Base-by-base conservation (phyloP, 1,140 invertebrate species). In the Sarcophaga bullata region DNA sequence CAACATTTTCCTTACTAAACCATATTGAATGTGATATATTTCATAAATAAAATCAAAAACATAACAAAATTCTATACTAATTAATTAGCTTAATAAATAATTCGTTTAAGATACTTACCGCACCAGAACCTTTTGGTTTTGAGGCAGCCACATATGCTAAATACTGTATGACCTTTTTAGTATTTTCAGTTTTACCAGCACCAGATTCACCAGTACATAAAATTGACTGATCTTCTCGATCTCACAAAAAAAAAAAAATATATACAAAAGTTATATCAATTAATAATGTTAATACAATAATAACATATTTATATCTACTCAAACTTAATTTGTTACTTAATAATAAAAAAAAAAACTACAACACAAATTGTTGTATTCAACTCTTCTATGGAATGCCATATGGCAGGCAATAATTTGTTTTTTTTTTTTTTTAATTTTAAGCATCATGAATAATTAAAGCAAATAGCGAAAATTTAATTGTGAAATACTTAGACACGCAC, bases 161-260 rank as follows among this genome's bases (percentile, higher is more conserved):
- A 93, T 99, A 99, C 92, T 99, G 99, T 89, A 99, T 99, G 50
- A 99, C 99, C 94, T 99, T 99, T 92, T 99, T 99, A 72, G 99
- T 99, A 91, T 99, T 99, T 91, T 99, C 99, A 25, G 99, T 99
- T 93, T 99, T 99, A 84, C 99, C 99, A 85, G 98, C 98, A 86
- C 99, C 99, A n/a, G 98, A 99, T 92, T 99, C 99, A 86, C 99
- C 99, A 80, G 98, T 99, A 93, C 98, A 99, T 81, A 99, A 92
- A 91, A 99, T 99, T 9, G 98, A 99, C 92, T 99, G 98, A 91
- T 99, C 98, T 92, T 99, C 98, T 68, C 98, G 95, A 93, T 99
- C 98, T 99, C n/a, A 92, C 37, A 93, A 84, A 19, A 46, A 73
- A 9, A 25, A 72, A 9, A 19, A 72, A 50, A 78, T 46, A 37